Percentiles rank a stretch among this genome's conserved stretches.
Evolutionary conservation across 2,113 vertebrate genomes (phyloP).

Genomic region (Lampris incognitus): DNA sequence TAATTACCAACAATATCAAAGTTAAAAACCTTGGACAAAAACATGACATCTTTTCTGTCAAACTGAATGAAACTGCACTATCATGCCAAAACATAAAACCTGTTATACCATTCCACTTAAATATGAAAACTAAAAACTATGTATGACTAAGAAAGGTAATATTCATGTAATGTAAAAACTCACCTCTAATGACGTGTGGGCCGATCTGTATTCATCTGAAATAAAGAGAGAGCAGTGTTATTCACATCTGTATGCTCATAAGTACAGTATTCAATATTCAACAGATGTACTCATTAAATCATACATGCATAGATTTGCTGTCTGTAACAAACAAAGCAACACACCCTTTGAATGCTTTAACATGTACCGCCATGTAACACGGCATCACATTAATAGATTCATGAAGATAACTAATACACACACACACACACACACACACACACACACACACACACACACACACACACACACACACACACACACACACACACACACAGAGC

Average conservation of each 20-base stretch:
- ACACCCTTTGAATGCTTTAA: conserved; percentile 38
- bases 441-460: neutral
- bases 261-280: neutral
- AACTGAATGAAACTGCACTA: neutral
- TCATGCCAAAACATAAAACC: neutral
- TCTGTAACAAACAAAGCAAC: conserved; percentile 15
- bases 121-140: conserved; percentile 9
- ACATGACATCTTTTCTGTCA: neutral
- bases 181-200: conserved; percentile 90
- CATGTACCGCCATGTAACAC: conserved; percentile 1
- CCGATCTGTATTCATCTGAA: conserved; percentile 84
- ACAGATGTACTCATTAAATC: neutral
- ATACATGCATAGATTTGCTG: neutral
- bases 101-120: neutral
- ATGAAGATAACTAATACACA: neutral
- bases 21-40: neutral
- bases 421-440: neutral
- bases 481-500: neutral
- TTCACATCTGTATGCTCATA: conserved; percentile 1
- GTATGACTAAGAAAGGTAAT: neutral
- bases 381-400: neutral
- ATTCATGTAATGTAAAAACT: conserved; percentile 65
- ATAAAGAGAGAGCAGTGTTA: conserved; percentile 48
- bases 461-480: neutral
- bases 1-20: no score